Percentiles rank a stretch among this genome's conserved stretches.
Evolutionary conservation across 2,113 vertebrate species (phyloP).

Genomic region (Motacilla alba): DNA sequence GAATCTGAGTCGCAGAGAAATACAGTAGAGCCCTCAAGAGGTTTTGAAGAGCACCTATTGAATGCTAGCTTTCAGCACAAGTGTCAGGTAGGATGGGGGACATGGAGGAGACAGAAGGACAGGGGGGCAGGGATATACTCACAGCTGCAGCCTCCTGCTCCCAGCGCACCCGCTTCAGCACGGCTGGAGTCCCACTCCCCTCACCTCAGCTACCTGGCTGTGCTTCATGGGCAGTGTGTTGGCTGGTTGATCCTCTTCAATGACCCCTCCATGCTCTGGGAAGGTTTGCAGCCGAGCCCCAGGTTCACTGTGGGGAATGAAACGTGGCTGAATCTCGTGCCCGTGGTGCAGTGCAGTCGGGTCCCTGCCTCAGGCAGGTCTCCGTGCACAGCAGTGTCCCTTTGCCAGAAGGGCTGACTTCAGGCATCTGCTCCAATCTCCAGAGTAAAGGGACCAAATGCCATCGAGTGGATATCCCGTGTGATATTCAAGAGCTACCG

Average conservation of each 20-base stretch:
- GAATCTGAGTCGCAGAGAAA: not conserved
- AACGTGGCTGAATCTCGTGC: accelerated
- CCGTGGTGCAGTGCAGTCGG: not conserved
- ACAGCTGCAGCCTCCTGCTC: not conserved
- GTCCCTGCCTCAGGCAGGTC: not conserved
- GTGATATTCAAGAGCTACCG: not conserved
- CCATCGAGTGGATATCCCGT: accelerated
- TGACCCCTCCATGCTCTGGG: accelerated
- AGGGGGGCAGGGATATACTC: not conserved
- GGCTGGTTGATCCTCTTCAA: not conserved
- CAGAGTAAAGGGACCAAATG: not conserved
- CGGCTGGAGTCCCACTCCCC: accelerated
- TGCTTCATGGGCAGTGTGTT: not conserved
- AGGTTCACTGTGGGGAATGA: not conserved
- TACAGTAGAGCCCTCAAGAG: not conserved
- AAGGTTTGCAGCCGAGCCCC: not conserved
- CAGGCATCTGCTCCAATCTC: not conserved
- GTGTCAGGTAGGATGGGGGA: not conserved
- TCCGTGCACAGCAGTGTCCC: not conserved
- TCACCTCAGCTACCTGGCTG: not conserved
- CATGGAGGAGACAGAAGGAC: not conserved
- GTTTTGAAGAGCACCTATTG: not conserved
- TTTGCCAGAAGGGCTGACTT: not conserved
- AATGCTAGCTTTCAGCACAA: not conserved
- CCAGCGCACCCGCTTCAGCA: not conserved